Base-by-base conservation (phyloP, 2,797 vertebrate species). In the Ataeniobius toweri region DNA sequence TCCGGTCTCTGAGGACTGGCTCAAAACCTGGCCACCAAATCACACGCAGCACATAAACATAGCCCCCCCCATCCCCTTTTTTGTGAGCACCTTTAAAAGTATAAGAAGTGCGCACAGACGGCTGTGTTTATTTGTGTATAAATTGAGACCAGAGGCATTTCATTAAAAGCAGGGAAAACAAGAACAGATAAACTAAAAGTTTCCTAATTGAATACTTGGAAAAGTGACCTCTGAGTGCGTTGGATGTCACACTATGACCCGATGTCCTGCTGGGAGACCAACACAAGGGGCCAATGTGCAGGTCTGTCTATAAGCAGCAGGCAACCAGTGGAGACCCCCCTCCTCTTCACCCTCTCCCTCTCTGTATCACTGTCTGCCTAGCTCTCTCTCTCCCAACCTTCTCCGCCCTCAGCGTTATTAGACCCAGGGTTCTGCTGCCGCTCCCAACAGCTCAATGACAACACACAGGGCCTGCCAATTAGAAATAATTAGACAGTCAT, bases 401-500 rank as follows among this genome's bases (percentile, higher is more conserved):
- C 95, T 92, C 90, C 81, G 95, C 97, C 97, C 95, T 93, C 80
- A 97, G 96, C 94, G 95, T 96, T 96, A 97, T 96, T 97, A 97
- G 96, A 97, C 96, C 96, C 96, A 95, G 95, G 96, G 92, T 90
- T 91, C 95, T 93, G 94, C 96, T 95, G 96, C 93, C 92, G 96
- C 95, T 97, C 97, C 96, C 97, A 98, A 97, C 96, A 97, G 96
- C 96, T 97, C 97, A 96, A 97, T 97, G 96, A 97, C 97, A 97
- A 97, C 96, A 97, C 95, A 97, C 96, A 95, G 95, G 96, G 96
- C 95, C 97, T 97, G 96, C 97, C 98, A 99, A 99, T 99, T 99
- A 99, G 97, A 98, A 97, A 99, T 99, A 99, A 99, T 99, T 99
- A 99, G 98, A 96, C 96, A 97, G 97, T 97, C 96, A 97, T 98